Evolutionary conservation across 2,888 invertebrate genomes (phyloP), one percentile per base, ranked within the genome.

Genomic region (Oxycera nigricornis): DNA sequence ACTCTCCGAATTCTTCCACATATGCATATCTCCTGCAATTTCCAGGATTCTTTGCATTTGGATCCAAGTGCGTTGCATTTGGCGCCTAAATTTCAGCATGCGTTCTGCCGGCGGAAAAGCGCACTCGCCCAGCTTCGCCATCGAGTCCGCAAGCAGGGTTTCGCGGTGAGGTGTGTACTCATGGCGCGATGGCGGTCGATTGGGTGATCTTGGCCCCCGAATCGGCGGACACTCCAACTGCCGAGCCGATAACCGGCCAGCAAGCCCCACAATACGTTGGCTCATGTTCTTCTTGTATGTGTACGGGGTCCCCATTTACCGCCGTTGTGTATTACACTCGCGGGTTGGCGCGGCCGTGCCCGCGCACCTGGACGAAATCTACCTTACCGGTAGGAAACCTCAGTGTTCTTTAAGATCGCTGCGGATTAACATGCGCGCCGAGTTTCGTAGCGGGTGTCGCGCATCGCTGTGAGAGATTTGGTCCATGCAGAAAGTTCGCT

Each of bases 351-450:
- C 55, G 55, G 17, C 24, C 55, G 55, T 20, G 55, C 55, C 24
- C 1, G 24, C 55, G 41, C 65, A 65, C 41, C 65, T 65, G 39
- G 39, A 55, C 35, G 35, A 70, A 70, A 70, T 52, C 41, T 70
- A 70, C 70, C 55, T 52, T 31, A 70, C 70, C 70, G 68, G 70
- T 55, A 70, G 31, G 52, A 70, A 4, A 52, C 55, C 24, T 76
- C 52, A 76, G 76, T 76, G 68, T 76, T 75, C 75, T 74, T 76
- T 68, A 73, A 68, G 75, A 75, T 76, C 76, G 76, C 73, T 65
- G 35, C 75, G 76, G 72, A 73, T 65, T 72, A 76, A 76, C 73
- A 76, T 74, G 74, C 67, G 74, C 73, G 72, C 14, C 30, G 30
- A 61, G 41, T 11, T 31, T 22, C 30, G 17, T 67, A 39, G 9